These are phyloP conservation scores for Sturmia bella DNA, from an alignment of 2,888 invertebrate genomes.

Conservation along the genomic window DNA sequence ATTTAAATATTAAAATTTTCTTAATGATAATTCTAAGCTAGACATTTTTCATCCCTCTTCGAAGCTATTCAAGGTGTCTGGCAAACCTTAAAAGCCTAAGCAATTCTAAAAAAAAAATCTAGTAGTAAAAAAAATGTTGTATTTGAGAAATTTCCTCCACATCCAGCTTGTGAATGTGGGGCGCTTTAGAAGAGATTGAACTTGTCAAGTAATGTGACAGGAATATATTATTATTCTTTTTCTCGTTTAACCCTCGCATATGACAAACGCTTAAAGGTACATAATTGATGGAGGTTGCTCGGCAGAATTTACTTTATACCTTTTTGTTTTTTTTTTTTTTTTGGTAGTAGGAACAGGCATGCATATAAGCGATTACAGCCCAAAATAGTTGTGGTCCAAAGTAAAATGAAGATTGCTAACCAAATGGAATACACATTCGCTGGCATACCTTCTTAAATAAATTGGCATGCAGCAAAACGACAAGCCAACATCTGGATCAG, in stretches of 20 bases:
- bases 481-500: no score
- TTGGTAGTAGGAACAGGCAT: constrained; percentile 13
- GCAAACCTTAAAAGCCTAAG: no score
- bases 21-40: no score
- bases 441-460: background rate
- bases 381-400: constrained; percentile 36
- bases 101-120: no score
- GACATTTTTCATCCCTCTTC: no score
- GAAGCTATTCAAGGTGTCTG: no score
- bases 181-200: constrained; percentile 53
- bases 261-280: constrained; percentile 52
- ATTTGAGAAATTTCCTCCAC: constrained; percentile 8
- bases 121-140: no score
- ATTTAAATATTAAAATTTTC: no score
- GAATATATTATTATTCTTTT: constrained; percentile 42
- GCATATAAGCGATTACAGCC: background rate
- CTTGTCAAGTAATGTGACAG: constrained; percentile 59
- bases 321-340: no score
- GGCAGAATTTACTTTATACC: constrained; percentile 21
- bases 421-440: constrained; percentile 7
- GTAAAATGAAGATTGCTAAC: constrained; percentile 41
- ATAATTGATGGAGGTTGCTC: constrained; percentile 44
- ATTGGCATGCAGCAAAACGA: background rate
- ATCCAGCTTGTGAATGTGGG: background rate
- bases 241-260: constrained; percentile 51